These are phyloP conservation scores for Lysandra coridon DNA, from an alignment of 2,888 invertebrate genomes.

Conservation along the genomic window DNA sequence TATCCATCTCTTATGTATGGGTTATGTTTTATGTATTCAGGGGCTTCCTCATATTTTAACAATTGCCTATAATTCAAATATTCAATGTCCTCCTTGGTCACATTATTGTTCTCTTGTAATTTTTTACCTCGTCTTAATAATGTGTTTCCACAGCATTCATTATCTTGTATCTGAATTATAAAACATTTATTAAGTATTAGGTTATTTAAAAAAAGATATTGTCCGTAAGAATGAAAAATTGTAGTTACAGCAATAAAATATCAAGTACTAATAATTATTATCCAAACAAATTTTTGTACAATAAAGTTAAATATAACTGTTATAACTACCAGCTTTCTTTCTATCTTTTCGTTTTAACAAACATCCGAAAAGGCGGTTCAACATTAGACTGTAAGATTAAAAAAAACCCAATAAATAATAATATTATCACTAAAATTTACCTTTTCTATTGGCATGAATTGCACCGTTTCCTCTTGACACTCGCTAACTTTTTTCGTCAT, in stretches of 20 bases:
- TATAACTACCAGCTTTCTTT: too few species aligned
- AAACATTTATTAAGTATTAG: constrained; percentile 34
- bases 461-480: constrained; percentile 70
- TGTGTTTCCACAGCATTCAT: constrained; percentile 52
- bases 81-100: constrained; percentile 71
- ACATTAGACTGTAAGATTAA: not conserved
- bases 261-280: not conserved
- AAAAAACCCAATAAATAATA: too few species aligned
- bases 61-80: constrained; percentile 73
- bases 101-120: constrained; percentile 72
- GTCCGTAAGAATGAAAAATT: not conserved
- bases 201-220: constrained; percentile 3
- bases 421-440: constrained; percentile 51
- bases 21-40: constrained; percentile 92
- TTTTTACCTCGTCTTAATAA: constrained; percentile 66
- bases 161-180: constrained; percentile 58
- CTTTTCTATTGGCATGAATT: constrained; percentile 74
- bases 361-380: not conserved
- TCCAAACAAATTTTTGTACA: too few species aligned
- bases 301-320: too few species aligned
- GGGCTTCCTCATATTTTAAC: constrained; percentile 83
- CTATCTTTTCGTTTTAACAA: too few species aligned
- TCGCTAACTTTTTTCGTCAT: constrained; percentile 74
- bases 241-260: not conserved
- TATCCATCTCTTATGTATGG: constrained; percentile 93